A percentile compares a stretch with the other conserved stretches of the same genome.
These are phyloP conservation scores for Tenthredo livida DNA, from an alignment of 2,888 invertebrate species.

Conservation along the genomic window DNA sequence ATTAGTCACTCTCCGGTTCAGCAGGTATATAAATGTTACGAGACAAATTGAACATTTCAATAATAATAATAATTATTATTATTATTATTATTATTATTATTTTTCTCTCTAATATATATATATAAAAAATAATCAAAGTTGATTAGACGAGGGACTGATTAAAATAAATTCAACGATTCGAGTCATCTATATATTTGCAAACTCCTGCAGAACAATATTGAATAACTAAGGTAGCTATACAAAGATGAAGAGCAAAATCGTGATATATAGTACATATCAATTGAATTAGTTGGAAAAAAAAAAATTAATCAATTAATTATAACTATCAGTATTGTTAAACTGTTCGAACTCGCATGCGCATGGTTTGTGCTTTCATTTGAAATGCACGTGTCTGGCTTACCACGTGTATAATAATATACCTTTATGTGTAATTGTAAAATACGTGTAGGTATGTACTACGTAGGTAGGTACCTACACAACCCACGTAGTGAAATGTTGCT, in stretches of 20 bases:
- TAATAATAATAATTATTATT: neutral
- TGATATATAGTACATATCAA: neutral
- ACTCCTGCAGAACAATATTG: neutral
- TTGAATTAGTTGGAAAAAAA: neutral
- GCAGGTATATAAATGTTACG: neutral
- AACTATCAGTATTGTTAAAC: neutral
- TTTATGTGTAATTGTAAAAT: conserved; percentile 43
- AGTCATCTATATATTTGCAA: neutral
- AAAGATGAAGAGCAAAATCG: conserved; percentile 2
- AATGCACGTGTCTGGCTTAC: conserved; percentile 40
- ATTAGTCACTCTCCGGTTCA: neutral
- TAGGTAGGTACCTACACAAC: conserved; percentile 2
- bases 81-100: neutral
- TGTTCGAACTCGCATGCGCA: conserved; percentile 20
- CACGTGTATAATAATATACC: neutral
- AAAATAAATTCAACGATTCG: neutral
- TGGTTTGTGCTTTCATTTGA: conserved; percentile 40
- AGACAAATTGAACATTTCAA: neutral
- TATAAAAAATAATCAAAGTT: neutral
- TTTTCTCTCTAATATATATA: no score
- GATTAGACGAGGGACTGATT: neutral
- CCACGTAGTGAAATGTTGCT: neutral
- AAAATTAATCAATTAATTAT: neutral
- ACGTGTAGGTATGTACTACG: neutral
- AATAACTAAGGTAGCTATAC: neutral